Evolutionary conservation across 2,888 invertebrate species (phyloP).

Genomic region (Torymus texanus): DNA sequence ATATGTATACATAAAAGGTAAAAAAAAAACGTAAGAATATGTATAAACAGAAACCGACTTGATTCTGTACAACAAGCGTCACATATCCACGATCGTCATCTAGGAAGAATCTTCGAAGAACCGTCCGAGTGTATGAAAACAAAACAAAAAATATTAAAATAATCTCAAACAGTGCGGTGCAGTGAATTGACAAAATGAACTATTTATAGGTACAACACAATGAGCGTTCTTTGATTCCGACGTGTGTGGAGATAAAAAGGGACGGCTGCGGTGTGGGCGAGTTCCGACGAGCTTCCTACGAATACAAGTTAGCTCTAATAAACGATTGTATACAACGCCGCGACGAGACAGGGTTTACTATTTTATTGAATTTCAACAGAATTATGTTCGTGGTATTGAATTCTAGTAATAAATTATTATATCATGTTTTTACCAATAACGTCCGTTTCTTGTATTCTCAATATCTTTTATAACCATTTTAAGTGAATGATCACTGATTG

Average conservation of each 20-base stretch:
- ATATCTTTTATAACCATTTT: not conserved
- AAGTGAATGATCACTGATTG: conserved; percentile 10
- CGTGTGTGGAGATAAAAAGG: not conserved
- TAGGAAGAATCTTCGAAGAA: conserved; percentile 41
- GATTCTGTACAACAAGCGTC: conserved; percentile 19
- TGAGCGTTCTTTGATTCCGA: conserved; percentile 9
- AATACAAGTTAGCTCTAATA: conserved; percentile 41
- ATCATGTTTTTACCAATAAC: too few relatives aligned
- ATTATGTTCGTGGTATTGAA: too few relatives aligned
- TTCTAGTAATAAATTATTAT: too few relatives aligned
- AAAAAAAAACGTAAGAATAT: conserved; percentile 19
- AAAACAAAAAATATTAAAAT: conserved; percentile 7
- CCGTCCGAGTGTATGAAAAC: conserved; percentile 32
- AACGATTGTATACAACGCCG: conserved; percentile 29
- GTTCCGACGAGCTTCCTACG: conserved; percentile 46
- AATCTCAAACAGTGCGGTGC: not conserved
- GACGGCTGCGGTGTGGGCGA: not conserved
- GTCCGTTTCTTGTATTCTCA: too few relatives aligned
- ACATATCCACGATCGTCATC: conserved; percentile 29
- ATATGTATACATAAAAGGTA: conserved; percentile 5
- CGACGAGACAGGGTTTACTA: conserved; percentile 14
- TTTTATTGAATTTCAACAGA: too few relatives aligned
- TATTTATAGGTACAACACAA: conserved; percentile 2
- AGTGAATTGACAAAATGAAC: conserved; percentile 1
- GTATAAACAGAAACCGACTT: conserved; percentile 39